These are phyloP conservation scores for Vanessa atalanta DNA, from an alignment of 1,140 invertebrate species.

Conservation along the genomic window DNA sequence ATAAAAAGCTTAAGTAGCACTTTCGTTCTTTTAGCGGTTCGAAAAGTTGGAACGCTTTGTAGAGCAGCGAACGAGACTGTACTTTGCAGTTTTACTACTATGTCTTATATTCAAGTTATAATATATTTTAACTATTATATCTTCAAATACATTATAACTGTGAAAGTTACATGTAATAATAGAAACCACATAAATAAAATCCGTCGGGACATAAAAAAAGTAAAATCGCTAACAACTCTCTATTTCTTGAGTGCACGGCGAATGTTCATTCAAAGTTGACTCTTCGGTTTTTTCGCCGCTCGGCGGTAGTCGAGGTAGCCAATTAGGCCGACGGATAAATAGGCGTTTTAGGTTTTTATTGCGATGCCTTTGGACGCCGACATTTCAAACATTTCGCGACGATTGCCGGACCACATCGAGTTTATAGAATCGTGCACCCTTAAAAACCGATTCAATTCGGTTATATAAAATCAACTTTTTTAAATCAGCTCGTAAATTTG, in stretches of 20 bases:
- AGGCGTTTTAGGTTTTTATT: conserved; percentile 33
- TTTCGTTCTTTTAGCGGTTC: conserved; percentile 30
- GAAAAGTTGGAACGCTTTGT: conserved; percentile 25
- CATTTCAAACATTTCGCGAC: conserved; percentile 31
- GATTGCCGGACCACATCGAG: conserved; percentile 17
- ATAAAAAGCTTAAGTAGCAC: conserved; percentile 29
- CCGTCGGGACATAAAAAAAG: not conserved
- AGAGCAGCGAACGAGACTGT: conserved; percentile 23
- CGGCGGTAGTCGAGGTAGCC: conserved; percentile 31
- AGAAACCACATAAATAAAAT: not conserved
- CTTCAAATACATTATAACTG: no score
- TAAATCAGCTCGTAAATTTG: not conserved
- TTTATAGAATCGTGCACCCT: conserved; percentile 18
- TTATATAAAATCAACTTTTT: not conserved
- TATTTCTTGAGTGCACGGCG: conserved; percentile 25
- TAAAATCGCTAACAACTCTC: conserved; percentile 16
- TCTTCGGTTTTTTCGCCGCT: conserved; percentile 24
- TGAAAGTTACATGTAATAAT: not conserved
- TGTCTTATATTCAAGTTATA: conserved; percentile 3
- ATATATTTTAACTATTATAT: not conserved
- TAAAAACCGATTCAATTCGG: conserved; percentile 3
- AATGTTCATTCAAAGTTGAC: conserved; percentile 24
- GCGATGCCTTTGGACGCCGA: conserved; percentile 28
- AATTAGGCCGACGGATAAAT: conserved; percentile 48
- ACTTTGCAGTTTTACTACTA: conserved; percentile 19